A percentile compares a stretch with the other conserved stretches of the same genome.
These are phyloP conservation scores for rabbit (Oryctolagus cuniculus) DNA, from an alignment of 2,113 vertebrate species.

Conservation along the genomic window mOryCun1.1 NC_091446.1:76686001-76686500, in stretches of 20 bases:
- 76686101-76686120: conserved; percentile 57
- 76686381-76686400: not conserved
- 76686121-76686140: not conserved
- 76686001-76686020: conserved; percentile 79
- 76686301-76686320: not conserved
- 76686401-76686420: not conserved
- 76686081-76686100: conserved; percentile 62
- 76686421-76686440: not conserved
- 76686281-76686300: not conserved
- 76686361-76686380: not conserved
- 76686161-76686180: not conserved
- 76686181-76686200: not conserved
- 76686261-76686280: not conserved
- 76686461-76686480: conserved; percentile 1
- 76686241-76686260: not conserved
- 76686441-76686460: not conserved
- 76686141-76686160: not conserved
- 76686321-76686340: not conserved
- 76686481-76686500: not conserved
- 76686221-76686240: not conserved
- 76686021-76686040: conserved; percentile 69
- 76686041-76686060: conserved; percentile 67
- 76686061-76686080: conserved; percentile 68
- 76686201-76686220: accelerated
- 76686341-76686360: not conserved